These are phyloP conservation scores for Solenopsis fugax DNA, from an alignment of 1,140 invertebrate genomes.

Conservation along the genomic window DNA sequence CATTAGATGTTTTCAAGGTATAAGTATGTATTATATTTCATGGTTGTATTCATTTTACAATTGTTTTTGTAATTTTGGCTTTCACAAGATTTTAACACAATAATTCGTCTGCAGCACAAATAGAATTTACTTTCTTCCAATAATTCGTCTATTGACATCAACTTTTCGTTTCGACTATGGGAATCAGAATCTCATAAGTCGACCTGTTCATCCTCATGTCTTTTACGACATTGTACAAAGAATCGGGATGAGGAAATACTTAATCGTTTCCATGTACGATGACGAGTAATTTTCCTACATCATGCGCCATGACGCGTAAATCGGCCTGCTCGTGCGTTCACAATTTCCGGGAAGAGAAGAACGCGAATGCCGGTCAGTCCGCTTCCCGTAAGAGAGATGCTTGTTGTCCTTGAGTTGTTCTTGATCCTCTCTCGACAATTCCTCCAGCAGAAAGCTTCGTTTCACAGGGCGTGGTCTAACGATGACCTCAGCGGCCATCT, in stretches of 20 bases:
- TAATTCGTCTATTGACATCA: not conserved
- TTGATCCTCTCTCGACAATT: slow-evolving; percentile 73
- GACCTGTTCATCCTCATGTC: not conserved
- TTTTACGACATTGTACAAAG: not conserved
- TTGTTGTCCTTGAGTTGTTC: slow-evolving; percentile 77
- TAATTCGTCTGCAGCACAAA: not conserved
- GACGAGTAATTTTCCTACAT: slow-evolving; percentile 58
- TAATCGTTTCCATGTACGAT: slow-evolving; percentile 51
- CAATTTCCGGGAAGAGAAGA: slow-evolving; percentile 73
- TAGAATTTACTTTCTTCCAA: too few species aligned
- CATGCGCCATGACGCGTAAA: not conserved
- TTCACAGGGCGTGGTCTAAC: slow-evolving; percentile 83
- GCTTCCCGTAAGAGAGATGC: slow-evolving; percentile 48
- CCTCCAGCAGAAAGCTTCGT: slow-evolving; percentile 64
- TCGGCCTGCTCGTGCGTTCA: not conserved
- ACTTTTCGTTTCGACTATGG: not conserved
- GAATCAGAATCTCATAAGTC: not conserved
- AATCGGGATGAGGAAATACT: slow-evolving; percentile 39
- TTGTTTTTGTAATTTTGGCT: not conserved
- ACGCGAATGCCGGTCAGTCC: not conserved
- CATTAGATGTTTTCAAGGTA: slow-evolving; percentile 4
- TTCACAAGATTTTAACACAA: not conserved
- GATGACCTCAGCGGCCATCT: slow-evolving; percentile 82
- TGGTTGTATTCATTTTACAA: not conserved
- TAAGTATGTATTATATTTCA: not conserved